These are phyloP conservation scores for Temnothorax unifasciatus DNA, from an alignment of 2,888 invertebrate genomes.

Conservation along the genomic window DNA sequence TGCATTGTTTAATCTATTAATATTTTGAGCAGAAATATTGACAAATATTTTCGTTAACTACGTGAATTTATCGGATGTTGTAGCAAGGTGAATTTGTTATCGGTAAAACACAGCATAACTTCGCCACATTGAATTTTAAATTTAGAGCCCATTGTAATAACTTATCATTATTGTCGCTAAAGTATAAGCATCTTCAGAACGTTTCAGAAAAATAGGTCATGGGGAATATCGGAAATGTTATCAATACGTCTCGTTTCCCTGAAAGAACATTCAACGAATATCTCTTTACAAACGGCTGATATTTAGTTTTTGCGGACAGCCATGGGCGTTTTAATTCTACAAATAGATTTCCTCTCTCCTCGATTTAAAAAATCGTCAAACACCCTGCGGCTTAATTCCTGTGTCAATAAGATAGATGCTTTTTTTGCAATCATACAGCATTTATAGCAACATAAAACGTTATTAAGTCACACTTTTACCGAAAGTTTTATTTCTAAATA, in stretches of 20 bases:
- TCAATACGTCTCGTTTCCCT: slow-evolving; percentile 25
- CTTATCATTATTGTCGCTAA: slow-evolving; percentile 10
- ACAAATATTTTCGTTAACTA: slow-evolving; percentile 1
- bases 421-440: neutral
- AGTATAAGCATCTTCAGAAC: slow-evolving; percentile 2
- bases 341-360: slow-evolving; percentile 16
- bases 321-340: slow-evolving; percentile 21
- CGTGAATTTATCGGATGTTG: neutral
- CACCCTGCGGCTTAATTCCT: neutral
- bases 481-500: neutral
- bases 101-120: slow-evolving; percentile 20
- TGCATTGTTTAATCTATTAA: neutral
- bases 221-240: slow-evolving; percentile 44
- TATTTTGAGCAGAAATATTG: slow-evolving; percentile 15
- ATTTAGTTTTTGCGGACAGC: slow-evolving; percentile 28
- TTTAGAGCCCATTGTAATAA: slow-evolving; percentile 8
- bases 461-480: neutral
- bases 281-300: slow-evolving; percentile 25
- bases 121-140: neutral
- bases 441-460: neutral
- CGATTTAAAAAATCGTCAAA: neutral
- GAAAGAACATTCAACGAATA: slow-evolving; percentile 41
- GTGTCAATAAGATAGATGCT: neutral
- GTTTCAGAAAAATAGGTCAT: slow-evolving; percentile 28
- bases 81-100: neutral